A percentile compares a stretch with the other conserved stretches of the same genome.
Evolutionary conservation across 2,888 invertebrate genomes (phyloP).

Genomic region (Lampropteryx suffumata): DNA sequence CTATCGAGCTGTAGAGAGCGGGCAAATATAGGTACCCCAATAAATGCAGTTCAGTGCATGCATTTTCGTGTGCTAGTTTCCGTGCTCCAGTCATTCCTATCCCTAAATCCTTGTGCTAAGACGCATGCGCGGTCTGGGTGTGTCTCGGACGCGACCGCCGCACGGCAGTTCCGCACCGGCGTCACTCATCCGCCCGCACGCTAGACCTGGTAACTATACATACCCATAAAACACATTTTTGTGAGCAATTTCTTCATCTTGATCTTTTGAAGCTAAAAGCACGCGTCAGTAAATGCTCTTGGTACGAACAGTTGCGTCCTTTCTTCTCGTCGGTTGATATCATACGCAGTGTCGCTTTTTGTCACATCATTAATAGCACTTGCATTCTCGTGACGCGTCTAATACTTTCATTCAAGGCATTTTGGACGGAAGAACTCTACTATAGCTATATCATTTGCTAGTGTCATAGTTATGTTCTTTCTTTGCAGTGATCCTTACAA

Average conservation of each 20-base stretch:
- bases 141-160: slow-evolving; percentile 64
- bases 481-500: too few species aligned
- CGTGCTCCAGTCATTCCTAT: slow-evolving; percentile 1
- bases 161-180: slow-evolving; percentile 68
- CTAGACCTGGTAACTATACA: slow-evolving; percentile 33
- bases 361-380: too few species aligned
- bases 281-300: neutral
- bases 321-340: too few species aligned
- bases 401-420: too few species aligned
- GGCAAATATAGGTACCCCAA: neutral
- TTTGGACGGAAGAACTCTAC: too few species aligned
- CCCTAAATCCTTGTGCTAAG: neutral
- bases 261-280: neutral
- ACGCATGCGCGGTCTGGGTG: slow-evolving; percentile 77
- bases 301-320: neutral
- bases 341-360: too few species aligned
- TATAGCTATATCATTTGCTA: too few species aligned
- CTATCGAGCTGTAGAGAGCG: too few species aligned
- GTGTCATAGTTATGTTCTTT: too few species aligned
- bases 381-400: too few species aligned
- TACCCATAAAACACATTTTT: slow-evolving; percentile 1
- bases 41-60: slow-evolving; percentile 1
- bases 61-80: neutral
- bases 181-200: slow-evolving; percentile 44
- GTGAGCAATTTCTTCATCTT: slow-evolving; percentile 2